A percentile compares a stretch with the other conserved stretches of the same genome.
Conservation (phyloP, 2,888 invertebrate species). For the Allolobophora icterica region DNA sequence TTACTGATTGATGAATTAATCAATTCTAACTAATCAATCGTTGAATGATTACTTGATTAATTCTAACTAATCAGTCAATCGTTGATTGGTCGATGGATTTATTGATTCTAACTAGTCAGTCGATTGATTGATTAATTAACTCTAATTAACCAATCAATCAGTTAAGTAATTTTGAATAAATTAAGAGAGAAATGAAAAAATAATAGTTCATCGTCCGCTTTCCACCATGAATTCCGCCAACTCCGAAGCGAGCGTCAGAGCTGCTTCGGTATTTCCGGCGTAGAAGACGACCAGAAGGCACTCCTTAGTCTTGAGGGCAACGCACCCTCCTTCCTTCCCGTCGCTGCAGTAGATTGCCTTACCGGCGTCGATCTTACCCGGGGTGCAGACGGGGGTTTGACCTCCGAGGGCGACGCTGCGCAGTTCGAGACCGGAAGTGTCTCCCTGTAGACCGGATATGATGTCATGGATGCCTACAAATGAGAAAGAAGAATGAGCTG, state of each 20-base stretch:
- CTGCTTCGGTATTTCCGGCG: conserved; percentile 32
- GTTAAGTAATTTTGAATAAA: background rate
- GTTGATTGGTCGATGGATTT: too few relatives aligned
- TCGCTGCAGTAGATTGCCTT: conserved; percentile 39
- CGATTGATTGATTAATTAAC: background rate
- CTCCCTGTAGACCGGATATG: conserved; percentile 38
- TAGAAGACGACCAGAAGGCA: conserved; percentile 39
- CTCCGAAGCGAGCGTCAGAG: conserved; percentile 36
- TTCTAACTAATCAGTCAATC: background rate
- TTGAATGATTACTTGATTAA: background rate
- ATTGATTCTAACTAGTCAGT: background rate
- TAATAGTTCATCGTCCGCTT: conserved; percentile 31
- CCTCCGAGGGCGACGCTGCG: conserved; percentile 34
- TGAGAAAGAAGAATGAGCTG: background rate
- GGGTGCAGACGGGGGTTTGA: conserved; percentile 30
- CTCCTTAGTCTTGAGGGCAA: conserved; percentile 36
- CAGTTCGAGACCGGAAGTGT: conserved; percentile 36
- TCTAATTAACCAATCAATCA: background rate
- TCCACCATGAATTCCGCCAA: conserved; percentile 41
- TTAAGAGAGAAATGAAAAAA: background rate
- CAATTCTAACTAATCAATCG: too few relatives aligned
- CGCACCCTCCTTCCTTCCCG: conserved; percentile 39
- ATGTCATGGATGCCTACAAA: conserved; percentile 35
- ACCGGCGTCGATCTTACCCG: conserved; percentile 41
- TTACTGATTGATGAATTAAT: too few relatives aligned